Conservation (phyloP, 2,888 invertebrate genomes). For the Ariolimax columbianus region DNA sequence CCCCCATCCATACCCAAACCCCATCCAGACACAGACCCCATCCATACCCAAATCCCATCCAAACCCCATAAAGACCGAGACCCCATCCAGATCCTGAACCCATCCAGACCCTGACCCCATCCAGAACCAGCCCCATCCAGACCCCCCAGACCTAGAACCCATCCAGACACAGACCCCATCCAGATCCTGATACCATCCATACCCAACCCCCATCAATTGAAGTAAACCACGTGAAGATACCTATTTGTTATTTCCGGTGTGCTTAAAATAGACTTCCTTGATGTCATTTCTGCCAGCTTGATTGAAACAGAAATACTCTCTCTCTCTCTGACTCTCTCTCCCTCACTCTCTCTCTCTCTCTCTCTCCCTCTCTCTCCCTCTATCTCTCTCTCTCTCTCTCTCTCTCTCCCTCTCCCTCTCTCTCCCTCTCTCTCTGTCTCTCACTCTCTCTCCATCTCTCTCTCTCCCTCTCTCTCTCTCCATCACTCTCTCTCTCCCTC, state of each 20-base stretch:
- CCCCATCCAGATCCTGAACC: background rate
- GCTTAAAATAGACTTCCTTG: background rate
- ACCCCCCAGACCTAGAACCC: background rate
- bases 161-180: background rate
- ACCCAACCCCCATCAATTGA: background rate
- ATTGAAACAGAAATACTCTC: background rate
- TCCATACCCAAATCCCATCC: background rate
- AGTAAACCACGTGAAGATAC: background rate
- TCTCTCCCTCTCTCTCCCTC: conserved; percentile 6
- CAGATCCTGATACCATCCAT: background rate
- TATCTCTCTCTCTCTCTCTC: background rate
- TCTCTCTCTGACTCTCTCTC: conserved; percentile 2
- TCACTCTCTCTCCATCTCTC: no score
- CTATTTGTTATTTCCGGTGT: background rate
- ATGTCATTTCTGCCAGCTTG: background rate
- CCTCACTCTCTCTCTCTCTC: background rate
- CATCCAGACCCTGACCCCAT: background rate
- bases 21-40: no score
- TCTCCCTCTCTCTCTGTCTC: conserved; percentile 13
- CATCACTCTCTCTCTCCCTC: conserved; percentile 30
- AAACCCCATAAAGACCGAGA: background rate
- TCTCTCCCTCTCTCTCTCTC: no score
- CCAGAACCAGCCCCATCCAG: background rate
- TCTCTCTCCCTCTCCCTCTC: conserved; percentile 2
- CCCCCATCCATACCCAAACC: background rate